Conservation (phyloP, 2,797 vertebrate species). For the Eupleurogrammus muticus region DNA sequence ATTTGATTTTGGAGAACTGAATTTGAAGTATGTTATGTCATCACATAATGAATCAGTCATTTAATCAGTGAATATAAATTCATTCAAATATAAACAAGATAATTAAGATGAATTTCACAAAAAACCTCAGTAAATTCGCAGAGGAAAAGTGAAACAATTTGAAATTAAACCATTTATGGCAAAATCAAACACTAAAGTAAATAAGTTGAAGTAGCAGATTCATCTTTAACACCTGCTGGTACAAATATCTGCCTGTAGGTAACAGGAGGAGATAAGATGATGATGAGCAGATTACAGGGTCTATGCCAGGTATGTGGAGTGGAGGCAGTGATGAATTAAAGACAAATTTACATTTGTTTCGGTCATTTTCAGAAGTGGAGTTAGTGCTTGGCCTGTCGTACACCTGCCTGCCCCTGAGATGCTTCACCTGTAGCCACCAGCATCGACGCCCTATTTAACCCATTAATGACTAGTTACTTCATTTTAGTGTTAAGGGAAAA, state of each 20-base stretch:
- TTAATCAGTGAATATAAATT: background rate
- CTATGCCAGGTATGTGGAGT: background rate
- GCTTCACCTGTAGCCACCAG: too few relatives aligned
- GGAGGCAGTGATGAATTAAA: background rate
- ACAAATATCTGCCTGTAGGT: slow-evolving; percentile 3
- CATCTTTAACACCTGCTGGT: background rate
- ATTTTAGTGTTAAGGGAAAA: too few relatives aligned
- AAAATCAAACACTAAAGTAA: background rate
- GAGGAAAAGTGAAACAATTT: background rate
- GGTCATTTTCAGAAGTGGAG: background rate
- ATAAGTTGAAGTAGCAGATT: background rate
- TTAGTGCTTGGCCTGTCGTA: background rate
- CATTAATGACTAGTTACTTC: too few relatives aligned
- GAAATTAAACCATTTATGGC: background rate
- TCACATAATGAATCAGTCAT: too few relatives aligned
- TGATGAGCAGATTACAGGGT: background rate
- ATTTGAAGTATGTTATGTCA: slow-evolving; percentile 19
- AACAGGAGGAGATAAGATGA: background rate
- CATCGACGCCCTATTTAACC: background rate
- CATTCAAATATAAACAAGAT: background rate
- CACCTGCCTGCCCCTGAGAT: background rate
- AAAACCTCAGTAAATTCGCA: background rate
- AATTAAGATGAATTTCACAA: background rate
- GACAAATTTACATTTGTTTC: background rate
- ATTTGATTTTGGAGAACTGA: background rate